Evolutionary conservation across 2,888 invertebrate genomes (phyloP).

Genomic region (Chrysina gloriosa): DNA sequence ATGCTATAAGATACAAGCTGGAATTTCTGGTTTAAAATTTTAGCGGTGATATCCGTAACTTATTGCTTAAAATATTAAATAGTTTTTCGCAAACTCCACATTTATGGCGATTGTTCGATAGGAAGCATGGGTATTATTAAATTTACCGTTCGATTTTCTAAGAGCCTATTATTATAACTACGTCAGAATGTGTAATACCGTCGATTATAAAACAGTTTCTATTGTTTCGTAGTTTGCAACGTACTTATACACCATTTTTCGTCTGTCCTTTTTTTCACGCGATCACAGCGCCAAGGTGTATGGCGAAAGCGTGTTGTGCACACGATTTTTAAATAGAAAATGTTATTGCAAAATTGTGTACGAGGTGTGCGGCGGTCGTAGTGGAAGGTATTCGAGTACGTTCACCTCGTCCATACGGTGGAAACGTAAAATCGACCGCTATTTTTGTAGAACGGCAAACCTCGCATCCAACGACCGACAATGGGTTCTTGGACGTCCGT

Average conservation of each 20-base stretch:
- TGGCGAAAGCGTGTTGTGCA: conserved; percentile 53
- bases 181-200: conserved; percentile 13
- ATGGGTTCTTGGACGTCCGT: conserved; percentile 22
- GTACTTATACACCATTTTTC: conserved; percentile 15
- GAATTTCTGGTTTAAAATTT: no score
- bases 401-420: conserved; percentile 52
- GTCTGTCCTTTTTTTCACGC: conserved; percentile 19
- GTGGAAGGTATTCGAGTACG: conserved; percentile 47
- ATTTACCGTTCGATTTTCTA: no score
- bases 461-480: conserved; percentile 29
- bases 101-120: no score
- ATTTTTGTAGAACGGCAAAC: conserved; percentile 47
- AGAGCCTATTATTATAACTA: no score
- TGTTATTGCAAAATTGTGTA: conserved; percentile 57
- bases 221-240: conserved; percentile 28
- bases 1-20: no score
- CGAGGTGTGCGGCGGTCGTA: neutral
- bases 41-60: no score
- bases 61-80: no score
- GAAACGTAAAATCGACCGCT: conserved; percentile 44
- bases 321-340: conserved; percentile 61
- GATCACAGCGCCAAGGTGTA: conserved; percentile 38
- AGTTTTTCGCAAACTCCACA: no score
- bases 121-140: no score
- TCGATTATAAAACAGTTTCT: conserved; percentile 23